Conservation (phyloP, 2,888 invertebrate genomes). For the Callinectes sapidus region DNA sequence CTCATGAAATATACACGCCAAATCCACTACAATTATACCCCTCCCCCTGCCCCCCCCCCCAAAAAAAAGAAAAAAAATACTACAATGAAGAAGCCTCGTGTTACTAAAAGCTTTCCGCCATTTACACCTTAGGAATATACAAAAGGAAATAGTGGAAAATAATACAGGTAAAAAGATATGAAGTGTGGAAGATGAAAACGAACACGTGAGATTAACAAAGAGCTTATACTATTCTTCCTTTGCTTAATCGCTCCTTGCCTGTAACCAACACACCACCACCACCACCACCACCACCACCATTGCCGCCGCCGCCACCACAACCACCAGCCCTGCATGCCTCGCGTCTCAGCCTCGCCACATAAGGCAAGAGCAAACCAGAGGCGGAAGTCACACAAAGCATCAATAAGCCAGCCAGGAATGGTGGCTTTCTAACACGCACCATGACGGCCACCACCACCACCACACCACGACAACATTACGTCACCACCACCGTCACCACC, state of each 20-base stretch:
- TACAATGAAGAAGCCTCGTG: too few species aligned
- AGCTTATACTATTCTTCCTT: background rate
- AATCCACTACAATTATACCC: too few species aligned
- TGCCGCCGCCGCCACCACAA: background rate
- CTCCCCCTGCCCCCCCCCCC: too few species aligned
- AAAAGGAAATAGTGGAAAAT: too few species aligned
- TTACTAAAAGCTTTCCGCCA: too few species aligned
- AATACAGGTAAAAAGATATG: too few species aligned
- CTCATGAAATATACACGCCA: too few species aligned
- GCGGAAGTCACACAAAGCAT: background rate
- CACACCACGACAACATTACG: background rate
- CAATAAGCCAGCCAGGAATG: background rate
- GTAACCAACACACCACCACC: background rate
- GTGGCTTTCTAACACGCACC: background rate
- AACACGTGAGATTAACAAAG: too few species aligned
- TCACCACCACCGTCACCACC: background rate
- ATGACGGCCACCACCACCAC: background rate
- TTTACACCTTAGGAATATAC: too few species aligned
- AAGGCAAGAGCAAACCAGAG: background rate
- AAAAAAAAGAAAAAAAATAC: too few species aligned
- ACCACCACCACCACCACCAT: background rate
- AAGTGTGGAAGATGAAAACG: too few species aligned
- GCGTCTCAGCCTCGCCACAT: background rate
- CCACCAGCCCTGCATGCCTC: background rate
- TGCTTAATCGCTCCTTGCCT: background rate